Evolutionary conservation across 2,113 vertebrate genomes (phyloP).

Genomic region (Cochlearius cochlearius): DNA sequence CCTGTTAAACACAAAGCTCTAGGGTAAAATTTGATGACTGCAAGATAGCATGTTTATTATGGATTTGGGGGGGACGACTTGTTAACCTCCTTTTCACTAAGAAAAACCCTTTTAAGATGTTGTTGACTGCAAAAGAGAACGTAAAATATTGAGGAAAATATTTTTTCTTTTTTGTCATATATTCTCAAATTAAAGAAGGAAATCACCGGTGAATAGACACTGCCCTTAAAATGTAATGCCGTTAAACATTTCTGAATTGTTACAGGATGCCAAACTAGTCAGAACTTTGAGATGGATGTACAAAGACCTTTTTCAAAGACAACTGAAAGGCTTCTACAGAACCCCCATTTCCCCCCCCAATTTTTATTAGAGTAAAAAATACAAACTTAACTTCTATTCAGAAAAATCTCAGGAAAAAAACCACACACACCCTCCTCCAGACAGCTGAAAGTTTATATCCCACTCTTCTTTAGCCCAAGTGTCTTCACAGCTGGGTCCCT

Average conservation of each 20-base stretch:
- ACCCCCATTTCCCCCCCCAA: not conserved
- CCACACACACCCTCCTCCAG: not conserved
- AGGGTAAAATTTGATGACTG: not conserved
- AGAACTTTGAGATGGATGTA: not conserved
- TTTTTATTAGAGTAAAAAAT: not conserved
- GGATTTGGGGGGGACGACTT: not conserved
- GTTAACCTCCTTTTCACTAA: not conserved
- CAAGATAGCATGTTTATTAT: not conserved
- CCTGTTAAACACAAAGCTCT: not conserved
- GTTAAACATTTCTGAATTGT: not conserved
- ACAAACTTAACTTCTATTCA: not conserved
- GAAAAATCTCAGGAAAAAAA: not conserved
- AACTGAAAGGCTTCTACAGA: not conserved
- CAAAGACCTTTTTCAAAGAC: not conserved
- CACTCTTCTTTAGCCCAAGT: not conserved
- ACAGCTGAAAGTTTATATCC: not conserved
- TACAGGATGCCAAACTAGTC: not conserved
- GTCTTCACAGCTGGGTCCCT: not conserved
- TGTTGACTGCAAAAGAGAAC: not conserved
- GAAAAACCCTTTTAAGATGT: not conserved
- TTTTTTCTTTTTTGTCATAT: not conserved
- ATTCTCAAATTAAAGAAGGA: not conserved
- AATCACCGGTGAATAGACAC: not conserved
- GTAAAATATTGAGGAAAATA: not conserved
- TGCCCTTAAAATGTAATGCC: not conserved